phyloP scores from a whole-genome alignment of 2,797 vertebrate species.

The Malurus leucopterus region DNA sequence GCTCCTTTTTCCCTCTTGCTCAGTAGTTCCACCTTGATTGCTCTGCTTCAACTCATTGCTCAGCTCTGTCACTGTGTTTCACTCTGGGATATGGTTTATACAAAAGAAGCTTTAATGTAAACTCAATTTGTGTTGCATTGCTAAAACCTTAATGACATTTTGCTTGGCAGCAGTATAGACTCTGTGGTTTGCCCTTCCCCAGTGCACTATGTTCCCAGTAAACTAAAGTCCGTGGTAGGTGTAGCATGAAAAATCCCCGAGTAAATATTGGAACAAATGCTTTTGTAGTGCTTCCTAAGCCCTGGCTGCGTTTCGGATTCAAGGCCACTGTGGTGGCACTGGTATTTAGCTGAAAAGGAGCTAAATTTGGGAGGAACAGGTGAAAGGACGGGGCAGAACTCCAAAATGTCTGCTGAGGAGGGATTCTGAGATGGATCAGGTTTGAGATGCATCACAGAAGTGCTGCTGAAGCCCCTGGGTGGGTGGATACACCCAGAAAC shows the following conservation, averaged over 20 bases:
- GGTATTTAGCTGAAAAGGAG: not conserved
- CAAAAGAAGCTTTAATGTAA: slow-evolving; percentile 48
- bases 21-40: slow-evolving; percentile 37
- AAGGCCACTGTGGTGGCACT: not conserved
- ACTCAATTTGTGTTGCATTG: slow-evolving; percentile 45
- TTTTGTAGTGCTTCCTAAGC: slow-evolving; percentile 17
- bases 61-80: slow-evolving; percentile 10
- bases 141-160: slow-evolving; percentile 60
- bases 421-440: not conserved
- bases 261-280: slow-evolving; percentile 52
- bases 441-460: not conserved
- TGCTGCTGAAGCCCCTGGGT: not conserved
- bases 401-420: not conserved
- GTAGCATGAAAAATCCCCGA: slow-evolving; percentile 54
- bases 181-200: slow-evolving; percentile 53
- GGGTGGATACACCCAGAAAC: not conserved
- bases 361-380: not conserved
- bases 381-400: not conserved
- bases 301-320: not conserved
- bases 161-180: slow-evolving; percentile 19
- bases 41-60: slow-evolving; percentile 20
- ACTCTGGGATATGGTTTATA: slow-evolving; percentile 35
- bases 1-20: not conserved
- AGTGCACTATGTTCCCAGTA: slow-evolving; percentile 37
- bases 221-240: slow-evolving; percentile 41